A percentile compares a stretch with the other conserved stretches of the same genome.
Evolutionary conservation across 2,113 vertebrate genomes (phyloP).

Genomic region (Caranx ignobilis): DNA sequence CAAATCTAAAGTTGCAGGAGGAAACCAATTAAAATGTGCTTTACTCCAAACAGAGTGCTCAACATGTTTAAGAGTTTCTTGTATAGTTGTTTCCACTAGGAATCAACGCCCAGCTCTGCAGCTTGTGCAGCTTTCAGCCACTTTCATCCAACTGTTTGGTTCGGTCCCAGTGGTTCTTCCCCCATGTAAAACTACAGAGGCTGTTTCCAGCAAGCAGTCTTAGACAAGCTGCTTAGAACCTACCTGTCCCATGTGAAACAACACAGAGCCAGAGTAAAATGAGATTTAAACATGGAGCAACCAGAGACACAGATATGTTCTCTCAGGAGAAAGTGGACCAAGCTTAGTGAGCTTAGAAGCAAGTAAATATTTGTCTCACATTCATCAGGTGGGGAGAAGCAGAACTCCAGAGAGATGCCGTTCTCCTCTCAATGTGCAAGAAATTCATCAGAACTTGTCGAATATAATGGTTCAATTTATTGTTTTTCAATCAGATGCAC

Average conservation of each 20-base stretch:
- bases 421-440: neutral
- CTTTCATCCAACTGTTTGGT: slow-evolving; percentile 32
- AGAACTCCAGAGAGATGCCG: slow-evolving; percentile 1
- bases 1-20: neutral
- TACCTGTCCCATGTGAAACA: slow-evolving; percentile 39
- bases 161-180: slow-evolving; percentile 12
- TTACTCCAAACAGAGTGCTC: neutral
- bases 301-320: slow-evolving; percentile 6
- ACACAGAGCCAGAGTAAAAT: slow-evolving; percentile 31
- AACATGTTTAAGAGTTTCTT: neutral
- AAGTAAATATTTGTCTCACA: slow-evolving; percentile 17
- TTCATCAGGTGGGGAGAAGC: slow-evolving; percentile 20
- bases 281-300: slow-evolving; percentile 33
- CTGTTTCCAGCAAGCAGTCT: slow-evolving; percentile 18
- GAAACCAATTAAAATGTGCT: neutral
- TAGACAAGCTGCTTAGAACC: slow-evolving; percentile 40
- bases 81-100: slow-evolving; percentile 1
- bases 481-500: slow-evolving; percentile 10
- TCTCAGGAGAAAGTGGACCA: slow-evolving; percentile 21
- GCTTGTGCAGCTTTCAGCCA: slow-evolving; percentile 11
- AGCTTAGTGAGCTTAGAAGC: neutral
- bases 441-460: too few relatives aligned
- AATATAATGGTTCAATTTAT: neutral
- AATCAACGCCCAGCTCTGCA: slow-evolving; percentile 1
- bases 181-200: slow-evolving; percentile 21